Evolutionary conservation across 1,140 invertebrate species (phyloP).

Genomic region (Steinernema khuongi): DNA sequence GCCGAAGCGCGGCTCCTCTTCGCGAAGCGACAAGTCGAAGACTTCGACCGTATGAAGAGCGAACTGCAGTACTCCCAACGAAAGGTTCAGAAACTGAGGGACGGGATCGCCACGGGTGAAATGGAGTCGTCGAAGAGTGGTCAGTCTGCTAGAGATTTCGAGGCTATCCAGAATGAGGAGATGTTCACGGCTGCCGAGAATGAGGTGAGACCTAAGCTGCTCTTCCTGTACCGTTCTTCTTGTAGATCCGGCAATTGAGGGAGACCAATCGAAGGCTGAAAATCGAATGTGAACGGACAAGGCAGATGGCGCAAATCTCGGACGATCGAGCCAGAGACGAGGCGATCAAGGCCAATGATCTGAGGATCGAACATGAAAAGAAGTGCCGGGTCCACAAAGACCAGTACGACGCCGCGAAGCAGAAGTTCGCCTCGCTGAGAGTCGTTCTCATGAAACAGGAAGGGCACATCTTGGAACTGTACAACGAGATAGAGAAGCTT

Average conservation of each 20-base stretch:
- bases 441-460: neutral
- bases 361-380: neutral
- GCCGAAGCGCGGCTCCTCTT: neutral
- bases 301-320: neutral
- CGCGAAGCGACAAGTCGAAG: neutral
- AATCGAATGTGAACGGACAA: neutral
- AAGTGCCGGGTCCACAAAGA: neutral
- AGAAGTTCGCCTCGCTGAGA: neutral
- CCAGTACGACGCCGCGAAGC: neutral
- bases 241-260: neutral
- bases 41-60: neutral
- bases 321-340: neutral
- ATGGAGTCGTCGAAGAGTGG: neutral
- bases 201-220: neutral
- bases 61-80: neutral
- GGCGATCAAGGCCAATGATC: neutral
- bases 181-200: neutral
- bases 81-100: neutral
- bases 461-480: neutral
- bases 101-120: neutral
- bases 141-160: too few species aligned
- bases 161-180: neutral
- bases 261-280: neutral
- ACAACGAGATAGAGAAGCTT: neutral
- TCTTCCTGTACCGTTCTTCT: neutral